Percentiles rank a stretch among this genome's conserved stretches.
Evolutionary conservation across 1,140 invertebrate species (phyloP).

Genomic region (Elymnias hypermnestra): DNA sequence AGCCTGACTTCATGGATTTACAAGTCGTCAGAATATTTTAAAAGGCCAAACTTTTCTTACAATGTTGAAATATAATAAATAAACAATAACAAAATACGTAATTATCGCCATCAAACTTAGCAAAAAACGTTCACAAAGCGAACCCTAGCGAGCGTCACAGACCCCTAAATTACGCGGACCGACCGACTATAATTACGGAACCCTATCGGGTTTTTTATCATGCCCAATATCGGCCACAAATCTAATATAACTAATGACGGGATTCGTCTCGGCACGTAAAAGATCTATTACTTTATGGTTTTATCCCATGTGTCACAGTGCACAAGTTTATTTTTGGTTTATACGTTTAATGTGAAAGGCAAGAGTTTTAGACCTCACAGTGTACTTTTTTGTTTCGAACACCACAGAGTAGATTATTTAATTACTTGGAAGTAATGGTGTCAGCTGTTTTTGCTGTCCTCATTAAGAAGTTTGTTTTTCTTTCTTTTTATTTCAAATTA

Average conservation of each 20-base stretch:
- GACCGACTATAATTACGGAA: constrained; percentile 50
- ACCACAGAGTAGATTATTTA: too few relatives aligned
- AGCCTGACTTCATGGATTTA: too few relatives aligned
- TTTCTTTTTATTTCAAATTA: too few relatives aligned
- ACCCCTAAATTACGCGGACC: constrained; percentile 54
- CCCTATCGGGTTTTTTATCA: constrained; percentile 54
- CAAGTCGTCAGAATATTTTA: too few relatives aligned
- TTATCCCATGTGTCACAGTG: constrained; percentile 41
- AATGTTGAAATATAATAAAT: constrained; percentile 10
- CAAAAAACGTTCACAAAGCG: constrained; percentile 40
- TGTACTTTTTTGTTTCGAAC: too few relatives aligned
- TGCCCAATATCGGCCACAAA: constrained; percentile 50
- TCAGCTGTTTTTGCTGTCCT: too few relatives aligned
- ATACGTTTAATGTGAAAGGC: too few relatives aligned
- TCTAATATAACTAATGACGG: constrained; percentile 60
- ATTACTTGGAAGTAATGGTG: too few relatives aligned
- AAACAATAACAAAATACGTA: constrained; percentile 26
- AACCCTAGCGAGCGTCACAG: constrained; percentile 33
- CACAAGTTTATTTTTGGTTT: constrained; percentile 6
- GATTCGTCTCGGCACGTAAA: constrained; percentile 40
- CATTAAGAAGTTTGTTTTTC: too few relatives aligned
- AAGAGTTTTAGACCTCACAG: too few relatives aligned
- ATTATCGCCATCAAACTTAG: constrained; percentile 31
- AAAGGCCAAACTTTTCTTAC: too few relatives aligned
- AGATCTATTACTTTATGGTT: constrained; percentile 40